Evolutionary conservation across 92 coral and sea anemone genomes (phyloP), one percentile per base, ranked within the genome.

Genomic region (Virgularia gustaviana): DNA sequence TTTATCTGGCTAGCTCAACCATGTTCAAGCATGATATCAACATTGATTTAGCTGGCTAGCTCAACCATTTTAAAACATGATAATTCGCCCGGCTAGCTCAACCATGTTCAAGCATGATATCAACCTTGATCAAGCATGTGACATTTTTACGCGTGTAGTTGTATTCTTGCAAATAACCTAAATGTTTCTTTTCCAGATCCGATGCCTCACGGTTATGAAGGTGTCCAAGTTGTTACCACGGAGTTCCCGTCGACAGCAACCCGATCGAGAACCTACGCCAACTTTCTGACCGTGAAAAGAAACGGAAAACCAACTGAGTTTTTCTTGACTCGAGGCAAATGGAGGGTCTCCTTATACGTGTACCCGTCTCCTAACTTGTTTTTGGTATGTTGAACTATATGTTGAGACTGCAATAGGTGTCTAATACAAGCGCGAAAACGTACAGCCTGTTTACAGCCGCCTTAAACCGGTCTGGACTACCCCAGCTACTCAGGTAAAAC

Each of bases 281-380:
- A 87, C 42, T 82, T 86, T 41, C 81, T 84, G 22, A 83, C 88
- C 35, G 96, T 83, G 13, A 59, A 67, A n/a, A 72, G 83, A 60
- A 74, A 71, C 39, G 85, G 92, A 27, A 87, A 79, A 57, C 75
- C 88, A 7, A 70, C 72, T 2, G 94, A 89, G 23, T 76, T 92
- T 32, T 52, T 86, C 78, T 83, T 92, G 56, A 87, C 94, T 65
- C 91, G 76, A 41, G 96, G 98, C 53, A 84, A 92, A 42, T 92
- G 98, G 98, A 89, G 86, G 57, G 53, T 87, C 10, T 58, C 87
- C 18, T 55, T 89, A 28, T 80, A 64, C 56, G 90, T 83, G 19
- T n/a, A n/a, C n/a, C 72, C 71, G 25, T 79, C 94, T 24, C 86
- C 98, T 25, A 70, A 79, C 1, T 72, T 88, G 19, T 76, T 85